These are phyloP conservation scores for Halictus ligatus DNA, from an alignment of 2,888 invertebrate genomes.

Conservation along the genomic window DNA sequence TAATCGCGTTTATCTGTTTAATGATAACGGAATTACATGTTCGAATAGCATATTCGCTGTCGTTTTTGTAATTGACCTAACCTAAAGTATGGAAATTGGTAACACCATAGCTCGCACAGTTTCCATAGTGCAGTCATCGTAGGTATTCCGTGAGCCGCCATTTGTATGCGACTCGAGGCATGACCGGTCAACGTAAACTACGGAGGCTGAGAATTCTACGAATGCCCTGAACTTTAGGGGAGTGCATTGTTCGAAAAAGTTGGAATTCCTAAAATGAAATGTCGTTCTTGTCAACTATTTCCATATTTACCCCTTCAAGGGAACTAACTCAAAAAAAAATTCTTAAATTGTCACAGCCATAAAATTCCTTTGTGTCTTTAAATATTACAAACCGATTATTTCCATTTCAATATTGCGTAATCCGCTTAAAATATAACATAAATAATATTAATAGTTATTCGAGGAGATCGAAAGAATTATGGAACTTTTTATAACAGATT, in stretches of 20 bases:
- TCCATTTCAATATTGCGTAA: neutral
- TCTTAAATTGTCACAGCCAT: neutral
- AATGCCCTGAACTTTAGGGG: neutral
- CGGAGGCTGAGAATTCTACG: neutral
- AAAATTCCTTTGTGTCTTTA: neutral
- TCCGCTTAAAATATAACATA: too few species aligned
- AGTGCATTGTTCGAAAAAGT: neutral
- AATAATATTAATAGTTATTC: neutral
- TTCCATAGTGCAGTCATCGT: neutral
- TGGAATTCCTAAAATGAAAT: conserved; percentile 7
- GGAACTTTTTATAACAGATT: neutral
- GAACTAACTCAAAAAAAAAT: neutral
- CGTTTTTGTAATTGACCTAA: neutral
- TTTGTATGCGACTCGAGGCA: conserved; percentile 10
- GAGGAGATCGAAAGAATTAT: neutral
- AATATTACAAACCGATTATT: neutral
- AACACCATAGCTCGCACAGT: neutral
- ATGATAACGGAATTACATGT: neutral
- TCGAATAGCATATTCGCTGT: neutral
- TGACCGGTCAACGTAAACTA: neutral
- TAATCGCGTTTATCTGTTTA: too few species aligned
- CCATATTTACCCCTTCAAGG: neutral
- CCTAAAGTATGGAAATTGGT: neutral
- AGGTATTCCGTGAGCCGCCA: neutral
- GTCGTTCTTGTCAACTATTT: neutral